Percentiles rank a stretch among this genome's conserved stretches.
Conservation (phyloP, 2,888 invertebrate genomes). For the Agrotis ipsilon region DNA sequence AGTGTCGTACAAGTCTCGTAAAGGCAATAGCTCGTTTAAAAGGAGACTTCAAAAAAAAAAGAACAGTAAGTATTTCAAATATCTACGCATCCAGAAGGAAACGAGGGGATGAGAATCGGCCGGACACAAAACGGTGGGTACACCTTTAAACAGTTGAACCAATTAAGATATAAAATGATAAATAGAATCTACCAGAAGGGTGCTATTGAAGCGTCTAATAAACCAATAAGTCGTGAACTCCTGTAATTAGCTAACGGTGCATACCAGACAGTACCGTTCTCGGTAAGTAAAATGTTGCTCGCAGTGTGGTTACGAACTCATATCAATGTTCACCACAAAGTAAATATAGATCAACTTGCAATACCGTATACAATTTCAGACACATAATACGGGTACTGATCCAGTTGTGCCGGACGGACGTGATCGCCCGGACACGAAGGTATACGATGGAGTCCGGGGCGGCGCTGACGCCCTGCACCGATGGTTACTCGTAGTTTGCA, state of each 20-base stretch:
- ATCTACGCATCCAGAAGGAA: background rate
- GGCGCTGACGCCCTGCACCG: too few relatives aligned
- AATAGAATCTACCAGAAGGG: constrained; percentile 31
- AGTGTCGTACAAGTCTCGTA: too few relatives aligned
- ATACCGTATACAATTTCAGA: constrained; percentile 62
- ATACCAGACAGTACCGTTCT: constrained; percentile 82
- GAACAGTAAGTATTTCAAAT: too few relatives aligned
- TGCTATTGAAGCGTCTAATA: constrained; percentile 47
- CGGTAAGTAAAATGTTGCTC: constrained; percentile 66
- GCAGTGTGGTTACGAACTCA: constrained; percentile 60
- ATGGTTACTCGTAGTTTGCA: too few relatives aligned
- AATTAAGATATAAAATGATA: constrained; percentile 9
- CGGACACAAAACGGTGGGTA: background rate
- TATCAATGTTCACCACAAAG: constrained; percentile 60
- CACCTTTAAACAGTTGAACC: background rate
- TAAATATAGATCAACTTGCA: constrained; percentile 46
- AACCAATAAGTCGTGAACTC: constrained; percentile 70
- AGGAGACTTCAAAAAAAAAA: too few relatives aligned
- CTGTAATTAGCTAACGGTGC: constrained; percentile 86
- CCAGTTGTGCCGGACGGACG: too few relatives aligned
- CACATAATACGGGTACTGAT: constrained; percentile 58
- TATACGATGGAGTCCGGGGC: too few relatives aligned
- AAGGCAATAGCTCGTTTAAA: too few relatives aligned
- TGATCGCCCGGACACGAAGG: too few relatives aligned
- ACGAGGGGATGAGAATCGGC: too few relatives aligned